phyloP scores from a whole-genome alignment of 2,113 vertebrate species.

The Sinocyclocheilus grahami region DNA sequence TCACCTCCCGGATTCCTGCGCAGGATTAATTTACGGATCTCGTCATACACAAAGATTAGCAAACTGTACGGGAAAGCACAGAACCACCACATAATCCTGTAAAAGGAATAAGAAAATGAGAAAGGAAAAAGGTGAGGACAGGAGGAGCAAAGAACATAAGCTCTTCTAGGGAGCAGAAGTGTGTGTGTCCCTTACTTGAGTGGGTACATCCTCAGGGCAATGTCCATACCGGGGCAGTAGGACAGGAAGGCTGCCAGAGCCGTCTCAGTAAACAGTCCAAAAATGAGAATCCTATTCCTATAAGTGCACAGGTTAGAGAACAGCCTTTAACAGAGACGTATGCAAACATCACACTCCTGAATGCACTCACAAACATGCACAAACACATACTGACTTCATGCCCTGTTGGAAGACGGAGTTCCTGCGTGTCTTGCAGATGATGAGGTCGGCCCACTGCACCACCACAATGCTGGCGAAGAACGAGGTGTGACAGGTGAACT shows the following conservation, averaged over 20 bases:
- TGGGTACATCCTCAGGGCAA: slow-evolving; percentile 81
- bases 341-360: neutral
- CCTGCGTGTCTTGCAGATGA: slow-evolving; percentile 93
- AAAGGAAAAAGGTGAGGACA: slow-evolving; percentile 15
- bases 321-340: slow-evolving; percentile 8
- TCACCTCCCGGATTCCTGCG: slow-evolving; percentile 77
- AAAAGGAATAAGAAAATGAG: neutral
- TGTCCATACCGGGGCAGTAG: slow-evolving; percentile 81
- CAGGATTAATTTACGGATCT: slow-evolving; percentile 79
- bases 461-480: slow-evolving; percentile 92
- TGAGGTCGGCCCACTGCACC: slow-evolving; percentile 93
- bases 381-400: slow-evolving; percentile 82
- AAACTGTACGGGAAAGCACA: slow-evolving; percentile 80
- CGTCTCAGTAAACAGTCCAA: slow-evolving; percentile 79
- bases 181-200: slow-evolving; percentile 67
- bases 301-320: neutral
- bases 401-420: slow-evolving; percentile 94
- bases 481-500: slow-evolving; percentile 92
- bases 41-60: slow-evolving; percentile 82
- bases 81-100: slow-evolving; percentile 78
- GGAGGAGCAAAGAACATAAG: slow-evolving; percentile 4
- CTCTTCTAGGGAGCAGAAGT: neutral
- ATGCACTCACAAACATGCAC: neutral
- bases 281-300: slow-evolving; percentile 80
- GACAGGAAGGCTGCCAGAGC: slow-evolving; percentile 80